Conservation (phyloP, 2,797 vertebrate species). For the Lutjanus campechanus region DNA sequence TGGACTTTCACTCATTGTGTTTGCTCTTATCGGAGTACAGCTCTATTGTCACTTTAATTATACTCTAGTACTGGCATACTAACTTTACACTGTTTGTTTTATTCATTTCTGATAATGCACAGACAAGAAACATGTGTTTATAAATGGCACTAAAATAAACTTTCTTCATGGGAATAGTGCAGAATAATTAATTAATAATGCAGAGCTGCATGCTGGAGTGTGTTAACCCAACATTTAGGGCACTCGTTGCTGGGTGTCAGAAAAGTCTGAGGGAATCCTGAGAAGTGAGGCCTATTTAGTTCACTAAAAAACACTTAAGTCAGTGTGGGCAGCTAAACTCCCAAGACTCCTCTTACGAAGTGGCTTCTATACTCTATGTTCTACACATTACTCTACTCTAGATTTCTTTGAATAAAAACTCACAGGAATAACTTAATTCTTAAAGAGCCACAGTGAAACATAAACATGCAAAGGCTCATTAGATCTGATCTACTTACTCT, state of each 20-base stretch:
- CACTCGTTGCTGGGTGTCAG: slow-evolving; percentile 2
- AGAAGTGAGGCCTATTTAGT: not conserved
- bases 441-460: too few species aligned
- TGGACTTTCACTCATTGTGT: not conserved
- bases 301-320: not conserved
- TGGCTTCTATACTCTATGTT: not conserved
- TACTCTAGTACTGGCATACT: not conserved
- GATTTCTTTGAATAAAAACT: too few species aligned
- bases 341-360: too few species aligned
- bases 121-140: not conserved
- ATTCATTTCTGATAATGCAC: not conserved
- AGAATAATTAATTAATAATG: not conserved
- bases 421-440: too few species aligned
- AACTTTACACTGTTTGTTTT: not conserved
- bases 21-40: not conserved
- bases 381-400: not conserved
- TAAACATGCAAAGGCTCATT: too few species aligned
- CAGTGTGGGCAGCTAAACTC: not conserved
- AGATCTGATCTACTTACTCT: too few species aligned
- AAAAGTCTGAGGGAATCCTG: not conserved
- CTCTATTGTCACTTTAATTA: not conserved
- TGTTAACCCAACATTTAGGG: not conserved
- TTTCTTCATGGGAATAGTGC: not conserved
- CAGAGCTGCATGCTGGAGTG: not conserved
- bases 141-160: not conserved